These are phyloP conservation scores for Carassius carassius DNA, from an alignment of 2,113 vertebrate genomes.

Conservation along the genomic window DNA sequence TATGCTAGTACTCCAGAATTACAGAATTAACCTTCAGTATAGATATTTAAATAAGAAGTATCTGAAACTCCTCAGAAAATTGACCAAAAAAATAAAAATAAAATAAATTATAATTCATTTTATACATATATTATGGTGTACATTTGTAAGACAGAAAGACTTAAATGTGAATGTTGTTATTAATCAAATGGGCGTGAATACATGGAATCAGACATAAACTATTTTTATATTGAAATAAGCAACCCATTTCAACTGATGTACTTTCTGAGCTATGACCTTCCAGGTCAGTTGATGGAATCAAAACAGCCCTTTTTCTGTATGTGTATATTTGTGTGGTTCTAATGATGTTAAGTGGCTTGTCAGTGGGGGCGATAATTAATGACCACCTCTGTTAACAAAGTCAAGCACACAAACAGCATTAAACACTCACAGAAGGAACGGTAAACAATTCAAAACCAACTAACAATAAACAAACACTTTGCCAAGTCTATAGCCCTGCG, in stretches of 20 bases:
- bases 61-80: no score
- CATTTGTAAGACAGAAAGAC: no score
- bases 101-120: no score
- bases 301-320: neutral
- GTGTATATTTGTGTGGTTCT: neutral
- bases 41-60: neutral
- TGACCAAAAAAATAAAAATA: no score
- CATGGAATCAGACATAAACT: no score
- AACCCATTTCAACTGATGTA: no score
- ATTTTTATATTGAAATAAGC: no score
- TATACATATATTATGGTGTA: no score
- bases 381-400: slow-evolving; percentile 23
- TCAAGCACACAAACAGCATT: slow-evolving; percentile 24
- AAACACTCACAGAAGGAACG: slow-evolving; percentile 22
- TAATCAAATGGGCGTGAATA: no score
- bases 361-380: slow-evolving; percentile 34
- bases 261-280: no score
- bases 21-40: neutral
- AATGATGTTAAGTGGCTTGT: neutral
- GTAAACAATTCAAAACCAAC: slow-evolving; percentile 19
- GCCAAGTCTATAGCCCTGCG: neutral
- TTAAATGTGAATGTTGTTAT: no score
- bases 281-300: no score
- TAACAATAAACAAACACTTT: neutral
- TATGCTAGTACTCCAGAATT: neutral